Conservation (phyloP, 2,888 invertebrate species). For the Sesamia inferens region DNA sequence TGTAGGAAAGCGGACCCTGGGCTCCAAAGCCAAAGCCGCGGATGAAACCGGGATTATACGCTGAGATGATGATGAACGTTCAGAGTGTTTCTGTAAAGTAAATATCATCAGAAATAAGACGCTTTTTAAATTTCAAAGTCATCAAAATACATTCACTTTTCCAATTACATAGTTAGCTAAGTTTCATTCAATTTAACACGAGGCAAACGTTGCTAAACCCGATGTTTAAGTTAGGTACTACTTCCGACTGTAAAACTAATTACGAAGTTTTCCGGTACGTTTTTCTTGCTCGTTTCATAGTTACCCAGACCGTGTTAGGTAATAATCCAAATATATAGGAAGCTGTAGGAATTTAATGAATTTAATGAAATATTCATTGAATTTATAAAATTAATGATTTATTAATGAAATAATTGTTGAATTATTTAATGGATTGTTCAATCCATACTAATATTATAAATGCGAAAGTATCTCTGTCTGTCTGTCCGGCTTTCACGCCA, state of each 20-base stretch:
- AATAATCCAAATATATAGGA: slow-evolving; percentile 28
- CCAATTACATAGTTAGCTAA: slow-evolving; percentile 12
- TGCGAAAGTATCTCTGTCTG: too few species aligned
- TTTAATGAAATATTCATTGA: not conserved
- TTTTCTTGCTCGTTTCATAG: slow-evolving; percentile 48
- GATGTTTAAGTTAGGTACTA: slow-evolving; percentile 46
- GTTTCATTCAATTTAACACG: slow-evolving; percentile 48
- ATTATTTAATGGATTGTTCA: too few species aligned
- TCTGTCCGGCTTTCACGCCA: too few species aligned
- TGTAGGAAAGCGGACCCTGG: too few species aligned
- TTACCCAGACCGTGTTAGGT: slow-evolving; percentile 32
- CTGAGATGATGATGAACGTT: too few species aligned
- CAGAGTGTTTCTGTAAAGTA: too few species aligned
- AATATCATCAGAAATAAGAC: too few species aligned
- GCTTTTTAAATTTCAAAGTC: not conserved
- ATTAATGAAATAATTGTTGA: too few species aligned
- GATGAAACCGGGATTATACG: too few species aligned
- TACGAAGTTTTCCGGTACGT: slow-evolving; percentile 42
- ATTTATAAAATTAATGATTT: too few species aligned
- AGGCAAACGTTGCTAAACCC: slow-evolving; percentile 34
- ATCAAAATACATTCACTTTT: slow-evolving; percentile 3
- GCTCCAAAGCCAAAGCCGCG: too few species aligned
- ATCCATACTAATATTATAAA: too few species aligned
- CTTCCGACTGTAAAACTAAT: slow-evolving; percentile 53
- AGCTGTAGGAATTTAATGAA: slow-evolving; percentile 10